A percentile compares a stretch with the other conserved stretches of the same genome.
These are phyloP conservation scores for Cichladusa arquata DNA, from an alignment of 2,113 vertebrate genomes.

Conservation along the genomic window DNA sequence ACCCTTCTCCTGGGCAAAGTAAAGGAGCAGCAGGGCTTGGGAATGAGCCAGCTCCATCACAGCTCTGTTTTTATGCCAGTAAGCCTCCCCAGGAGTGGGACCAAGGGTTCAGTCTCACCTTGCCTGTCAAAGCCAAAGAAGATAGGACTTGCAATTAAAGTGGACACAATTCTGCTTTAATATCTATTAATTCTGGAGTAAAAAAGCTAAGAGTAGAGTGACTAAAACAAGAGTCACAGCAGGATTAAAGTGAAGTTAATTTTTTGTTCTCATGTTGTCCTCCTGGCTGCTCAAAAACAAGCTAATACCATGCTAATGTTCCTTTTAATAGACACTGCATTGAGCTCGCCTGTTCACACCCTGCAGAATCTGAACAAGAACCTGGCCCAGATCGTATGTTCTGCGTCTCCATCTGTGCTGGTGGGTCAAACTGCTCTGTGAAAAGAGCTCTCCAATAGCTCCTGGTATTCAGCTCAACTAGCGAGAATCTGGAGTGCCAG, in stretches of 20 bases:
- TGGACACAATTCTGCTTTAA: neutral
- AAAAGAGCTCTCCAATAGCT: neutral
- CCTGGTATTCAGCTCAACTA: neutral
- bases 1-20: neutral
- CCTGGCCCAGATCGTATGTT: neutral
- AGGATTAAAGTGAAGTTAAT: neutral
- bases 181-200: neutral
- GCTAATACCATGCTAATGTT: neutral
- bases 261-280: neutral
- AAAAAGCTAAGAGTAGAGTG: neutral
- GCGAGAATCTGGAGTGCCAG: neutral
- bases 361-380: neutral
- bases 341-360: neutral
- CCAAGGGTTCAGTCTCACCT: neutral
- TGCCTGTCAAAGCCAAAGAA: neutral
- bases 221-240: neutral
- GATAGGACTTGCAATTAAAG: neutral
- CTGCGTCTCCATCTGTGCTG: neutral
- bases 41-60: neutral
- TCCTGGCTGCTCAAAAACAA: neutral
- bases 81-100: neutral
- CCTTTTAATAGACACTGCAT: neutral
- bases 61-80: neutral
- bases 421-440: constrained; percentile 22
- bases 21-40: neutral